Conservation (phyloP, 2,888 invertebrate genomes). For the Hyposoter dolosus region DNA sequence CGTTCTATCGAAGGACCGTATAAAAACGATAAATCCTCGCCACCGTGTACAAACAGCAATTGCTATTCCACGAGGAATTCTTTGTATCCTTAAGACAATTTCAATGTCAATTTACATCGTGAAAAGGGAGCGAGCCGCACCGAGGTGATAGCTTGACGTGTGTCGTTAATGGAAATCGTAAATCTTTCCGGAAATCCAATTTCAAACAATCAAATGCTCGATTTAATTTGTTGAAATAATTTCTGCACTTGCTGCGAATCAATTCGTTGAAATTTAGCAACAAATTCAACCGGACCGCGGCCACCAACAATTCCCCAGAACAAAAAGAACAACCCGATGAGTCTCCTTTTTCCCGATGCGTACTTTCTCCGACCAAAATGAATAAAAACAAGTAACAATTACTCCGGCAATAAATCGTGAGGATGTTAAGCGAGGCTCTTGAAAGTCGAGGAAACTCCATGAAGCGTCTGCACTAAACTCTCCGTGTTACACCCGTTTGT, state of each 20-base stretch:
- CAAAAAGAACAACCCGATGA: background rate
- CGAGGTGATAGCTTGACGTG: constrained; percentile 19
- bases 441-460: constrained; percentile 18
- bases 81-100: constrained; percentile 6
- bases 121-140: background rate
- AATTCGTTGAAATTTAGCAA: background rate
- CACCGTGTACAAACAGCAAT: constrained; percentile 16
- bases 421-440: constrained; percentile 17
- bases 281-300: background rate
- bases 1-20: constrained; percentile 18
- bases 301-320: too few relatives aligned
- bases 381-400: constrained; percentile 26
- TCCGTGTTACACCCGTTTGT: background rate
- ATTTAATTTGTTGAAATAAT: background rate
- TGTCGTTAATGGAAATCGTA: constrained; percentile 25
- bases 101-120: constrained; percentile 16
- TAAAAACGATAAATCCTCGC: constrained; percentile 32
- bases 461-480: constrained; percentile 20
- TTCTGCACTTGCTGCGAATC: background rate
- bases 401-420: constrained; percentile 18
- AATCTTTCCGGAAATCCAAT: constrained; percentile 8
- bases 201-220: background rate
- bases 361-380: background rate
- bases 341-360: background rate
- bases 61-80: constrained; percentile 20